phyloP scores from a whole-genome alignment of 2,113 vertebrate genomes.

The Megatriorchis doriae region DNA sequence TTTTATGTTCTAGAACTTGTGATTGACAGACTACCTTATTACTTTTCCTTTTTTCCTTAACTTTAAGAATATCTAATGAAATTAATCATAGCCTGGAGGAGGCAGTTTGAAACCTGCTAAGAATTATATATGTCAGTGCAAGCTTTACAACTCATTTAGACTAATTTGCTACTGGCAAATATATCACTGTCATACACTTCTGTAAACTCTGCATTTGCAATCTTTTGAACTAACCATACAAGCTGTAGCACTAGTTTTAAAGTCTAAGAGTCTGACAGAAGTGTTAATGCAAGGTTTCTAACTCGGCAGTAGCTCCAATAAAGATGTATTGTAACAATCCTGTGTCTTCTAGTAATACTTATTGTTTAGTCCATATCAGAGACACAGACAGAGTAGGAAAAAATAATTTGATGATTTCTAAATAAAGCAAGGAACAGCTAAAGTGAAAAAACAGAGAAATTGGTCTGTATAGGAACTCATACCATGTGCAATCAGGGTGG shows the following conservation, averaged over 20 bases:
- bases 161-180: conserved; percentile 69
- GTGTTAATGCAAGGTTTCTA: background rate
- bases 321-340: background rate
- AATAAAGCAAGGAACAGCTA: background rate
- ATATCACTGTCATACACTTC: conserved; percentile 51
- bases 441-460: background rate
- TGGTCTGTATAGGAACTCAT: background rate
- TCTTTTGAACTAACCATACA: conserved; percentile 64
- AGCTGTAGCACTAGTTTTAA: conserved; percentile 5
- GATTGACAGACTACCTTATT: conserved; percentile 55
- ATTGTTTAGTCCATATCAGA: background rate
- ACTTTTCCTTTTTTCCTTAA: conserved; percentile 5
- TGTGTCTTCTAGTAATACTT: background rate
- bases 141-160: conserved; percentile 66
- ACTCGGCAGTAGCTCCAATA: background rate
- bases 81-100: conserved; percentile 70
- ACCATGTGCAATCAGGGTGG: background rate
- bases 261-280: background rate
- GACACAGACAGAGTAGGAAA: background rate
- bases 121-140: conserved; percentile 64
- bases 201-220: conserved; percentile 65
- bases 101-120: conserved; percentile 59
- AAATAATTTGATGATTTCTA: background rate
- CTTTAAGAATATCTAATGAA: conserved; percentile 62
- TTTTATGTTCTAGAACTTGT: conserved; percentile 12